phyloP scores from a whole-genome alignment of 2,113 vertebrate species.

The Trichechus manatus region DNA sequence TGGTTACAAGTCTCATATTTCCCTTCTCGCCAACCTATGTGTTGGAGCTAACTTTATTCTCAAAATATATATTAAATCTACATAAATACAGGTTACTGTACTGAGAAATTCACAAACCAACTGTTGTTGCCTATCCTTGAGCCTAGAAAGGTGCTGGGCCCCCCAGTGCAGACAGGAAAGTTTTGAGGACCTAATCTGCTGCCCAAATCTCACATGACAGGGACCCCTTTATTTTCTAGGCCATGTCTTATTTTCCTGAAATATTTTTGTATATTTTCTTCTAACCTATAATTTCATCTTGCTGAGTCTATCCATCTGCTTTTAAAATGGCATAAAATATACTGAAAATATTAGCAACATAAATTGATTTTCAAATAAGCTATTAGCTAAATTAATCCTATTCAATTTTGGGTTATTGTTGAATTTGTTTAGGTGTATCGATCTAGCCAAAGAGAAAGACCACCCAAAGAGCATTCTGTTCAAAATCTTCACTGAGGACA shows the following conservation, averaged over 20 bases:
- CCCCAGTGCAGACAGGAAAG: neutral
- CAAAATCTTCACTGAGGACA: slow-evolving; percentile 93
- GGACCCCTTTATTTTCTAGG: neutral
- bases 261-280: neutral
- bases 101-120: neutral
- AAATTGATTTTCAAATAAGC: neutral
- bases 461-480: slow-evolving; percentile 92
- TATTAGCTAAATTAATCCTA: neutral
- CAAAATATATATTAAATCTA: neutral
- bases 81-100: neutral
- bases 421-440: slow-evolving; percentile 88
- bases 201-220: neutral
- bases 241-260: neutral
- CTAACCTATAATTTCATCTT: neutral
- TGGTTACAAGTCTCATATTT: neutral
- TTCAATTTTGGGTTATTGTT: slow-evolving; percentile 6
- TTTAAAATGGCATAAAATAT: neutral
- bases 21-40: neutral
- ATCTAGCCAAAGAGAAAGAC: slow-evolving; percentile 92
- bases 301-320: neutral
- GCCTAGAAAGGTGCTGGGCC: neutral
- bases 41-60: neutral
- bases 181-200: neutral
- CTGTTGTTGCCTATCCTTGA: neutral
- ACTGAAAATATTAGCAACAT: neutral